These are phyloP conservation scores for Conomelus anceps DNA, from an alignment of 2,888 invertebrate genomes.

Conservation along the genomic window DNA sequence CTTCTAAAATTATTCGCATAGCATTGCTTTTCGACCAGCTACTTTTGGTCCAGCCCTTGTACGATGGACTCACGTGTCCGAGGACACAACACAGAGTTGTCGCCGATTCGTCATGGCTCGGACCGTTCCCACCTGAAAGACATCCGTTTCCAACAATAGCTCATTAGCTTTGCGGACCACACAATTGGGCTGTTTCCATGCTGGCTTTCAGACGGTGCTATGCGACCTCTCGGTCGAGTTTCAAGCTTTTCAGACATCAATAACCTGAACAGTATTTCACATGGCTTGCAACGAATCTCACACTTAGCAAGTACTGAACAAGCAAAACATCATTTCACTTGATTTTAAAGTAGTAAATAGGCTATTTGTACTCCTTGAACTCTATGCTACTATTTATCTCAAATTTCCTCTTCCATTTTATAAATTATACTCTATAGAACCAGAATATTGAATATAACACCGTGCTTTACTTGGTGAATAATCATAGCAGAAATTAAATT, in stretches of 20 bases:
- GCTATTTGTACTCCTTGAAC: too few species aligned
- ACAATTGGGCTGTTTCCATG: not conserved
- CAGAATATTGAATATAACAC: too few species aligned
- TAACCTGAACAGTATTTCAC: not conserved
- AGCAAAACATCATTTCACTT: not conserved
- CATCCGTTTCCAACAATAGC: not conserved
- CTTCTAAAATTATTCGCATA: too few species aligned
- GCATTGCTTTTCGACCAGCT: too few species aligned
- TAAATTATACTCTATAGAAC: too few species aligned
- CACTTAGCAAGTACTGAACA: too few species aligned
- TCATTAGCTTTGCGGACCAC: not conserved
- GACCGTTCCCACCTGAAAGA: not conserved
- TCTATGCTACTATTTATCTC: too few species aligned
- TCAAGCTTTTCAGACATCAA: not conserved
- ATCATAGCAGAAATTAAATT: too few species aligned
- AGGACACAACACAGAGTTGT: not conserved
- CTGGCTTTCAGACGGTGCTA: not conserved
- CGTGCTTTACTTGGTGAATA: too few species aligned
- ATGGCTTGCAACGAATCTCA: not conserved
- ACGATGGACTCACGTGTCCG: not conserved
- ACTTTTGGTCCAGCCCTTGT: not conserved
- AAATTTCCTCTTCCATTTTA: too few species aligned
- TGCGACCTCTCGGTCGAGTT: not conserved
- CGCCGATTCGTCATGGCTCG: not conserved
- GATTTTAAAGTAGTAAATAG: too few species aligned